Evolutionary conservation across 2,888 invertebrate species (phyloP).

Genomic region (Brachyopa scutellaris): DNA sequence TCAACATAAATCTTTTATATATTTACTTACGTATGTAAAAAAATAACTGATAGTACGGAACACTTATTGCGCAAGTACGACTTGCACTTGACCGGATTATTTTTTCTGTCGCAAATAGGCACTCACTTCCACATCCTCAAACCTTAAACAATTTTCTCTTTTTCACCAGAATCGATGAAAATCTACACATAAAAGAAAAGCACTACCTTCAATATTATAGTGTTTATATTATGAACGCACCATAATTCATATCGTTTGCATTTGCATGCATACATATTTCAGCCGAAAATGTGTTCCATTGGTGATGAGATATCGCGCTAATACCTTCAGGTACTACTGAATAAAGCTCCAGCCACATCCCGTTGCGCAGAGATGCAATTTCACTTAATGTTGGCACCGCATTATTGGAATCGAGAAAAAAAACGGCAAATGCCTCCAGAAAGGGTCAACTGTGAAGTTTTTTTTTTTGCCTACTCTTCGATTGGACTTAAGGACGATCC

Average conservation of each 20-base stretch:
- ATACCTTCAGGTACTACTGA: slow-evolving; percentile 61
- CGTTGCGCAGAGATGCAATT: slow-evolving; percentile 47
- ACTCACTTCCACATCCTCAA: slow-evolving; percentile 4
- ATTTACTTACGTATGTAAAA: too few relatives aligned
- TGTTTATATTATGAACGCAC: too few relatives aligned
- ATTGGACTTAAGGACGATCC: slow-evolving; percentile 27
- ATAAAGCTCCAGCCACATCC: slow-evolving; percentile 58
- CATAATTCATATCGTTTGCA: slow-evolving; percentile 27
- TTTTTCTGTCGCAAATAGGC: slow-evolving; percentile 9
- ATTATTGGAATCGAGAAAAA: slow-evolving; percentile 30
- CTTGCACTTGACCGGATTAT: too few relatives aligned
- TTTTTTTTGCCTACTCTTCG: neutral
- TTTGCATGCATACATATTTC: slow-evolving; percentile 33
- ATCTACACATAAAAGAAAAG: slow-evolving; percentile 7
- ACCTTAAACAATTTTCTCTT: neutral
- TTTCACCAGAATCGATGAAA: neutral
- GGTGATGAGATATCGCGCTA: slow-evolving; percentile 49
- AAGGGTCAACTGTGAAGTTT: slow-evolving; percentile 42
- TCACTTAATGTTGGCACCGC: slow-evolving; percentile 62
- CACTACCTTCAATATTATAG: slow-evolving; percentile 4
- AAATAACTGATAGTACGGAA: too few relatives aligned
- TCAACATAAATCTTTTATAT: too few relatives aligned
- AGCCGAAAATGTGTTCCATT: slow-evolving; percentile 34
- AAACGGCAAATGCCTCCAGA: slow-evolving; percentile 15
- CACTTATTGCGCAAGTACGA: too few relatives aligned